Base-by-base conservation (phyloP, 2,797 vertebrate genomes). In the Babyrousa celebensis region DNA sequence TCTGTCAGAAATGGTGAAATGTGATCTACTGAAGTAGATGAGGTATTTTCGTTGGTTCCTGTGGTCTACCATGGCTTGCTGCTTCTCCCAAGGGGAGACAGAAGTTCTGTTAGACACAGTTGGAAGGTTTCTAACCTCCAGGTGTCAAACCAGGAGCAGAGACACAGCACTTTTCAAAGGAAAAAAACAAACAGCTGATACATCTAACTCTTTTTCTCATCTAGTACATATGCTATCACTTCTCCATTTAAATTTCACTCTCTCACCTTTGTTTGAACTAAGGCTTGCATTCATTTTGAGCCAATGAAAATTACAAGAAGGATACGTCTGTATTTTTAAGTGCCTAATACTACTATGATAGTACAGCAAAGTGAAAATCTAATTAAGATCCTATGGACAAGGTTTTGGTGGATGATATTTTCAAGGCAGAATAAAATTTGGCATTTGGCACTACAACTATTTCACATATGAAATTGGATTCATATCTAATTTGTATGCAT, bases 31-130 rank as follows among this genome's bases (percentile, higher is more conserved):
- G 52, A 96, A 97, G 97, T 85, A 96, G 65, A 87, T 79, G 82
- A 96, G 70, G 80, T 92, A 93, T 96, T 97, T 98, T 80, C 93
- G 95, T 88, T 96, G 94, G 91, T 97, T 97, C 80, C 70, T 97
- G 94, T 86, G 95, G 95, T 96, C 91, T 95, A 58, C 89, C 94
- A 52, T 70, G 83, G 93, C 93, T 96, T 63, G 43, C 68, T 68
- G 32, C 83, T 60, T 40, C 23, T 96, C 94, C 77, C 91, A 80
- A 85, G 48, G 58, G 91, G 72, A 93, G 29, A 92, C 27, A 96
- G 88, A 92, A 70, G 52, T 95, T 91, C 93, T 94, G 60, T 89
- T 96, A 67, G 88, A 56, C 86, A 89, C 71, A 77, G 91, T 72
- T 94, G 71, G 91, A 93, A 96, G 88, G 62, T 86, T 96, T 87